Percentiles rank a stretch among this genome's conserved stretches.
Conservation (phyloP, 2,797 vertebrate species). For the Anabacerthia variegaticeps region DNA sequence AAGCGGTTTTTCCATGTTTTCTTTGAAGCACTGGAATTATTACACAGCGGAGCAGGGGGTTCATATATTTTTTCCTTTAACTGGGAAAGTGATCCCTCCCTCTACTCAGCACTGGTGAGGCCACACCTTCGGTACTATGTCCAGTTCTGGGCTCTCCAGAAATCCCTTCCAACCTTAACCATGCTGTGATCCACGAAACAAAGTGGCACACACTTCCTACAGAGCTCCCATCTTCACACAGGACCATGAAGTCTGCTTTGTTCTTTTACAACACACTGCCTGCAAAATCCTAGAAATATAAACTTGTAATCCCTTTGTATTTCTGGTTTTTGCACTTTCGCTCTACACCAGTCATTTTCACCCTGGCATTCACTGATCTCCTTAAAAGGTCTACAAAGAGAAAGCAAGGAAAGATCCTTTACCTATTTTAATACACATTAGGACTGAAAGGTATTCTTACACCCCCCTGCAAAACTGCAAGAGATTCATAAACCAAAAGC, state of each 20-base stretch:
- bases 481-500: background rate
- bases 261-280: background rate
- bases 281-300: background rate
- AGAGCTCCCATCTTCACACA: background rate
- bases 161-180: background rate
- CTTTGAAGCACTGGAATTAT: background rate
- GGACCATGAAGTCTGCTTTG: background rate
- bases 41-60: fast-evolving
- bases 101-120: background rate
- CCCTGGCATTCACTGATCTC: background rate
- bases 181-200: background rate
- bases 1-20: background rate
- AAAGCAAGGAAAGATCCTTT: background rate
- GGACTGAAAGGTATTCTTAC: background rate
- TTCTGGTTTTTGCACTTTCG: background rate
- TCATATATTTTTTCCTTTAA: background rate
- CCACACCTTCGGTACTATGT: fast-evolving
- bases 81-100: background rate
- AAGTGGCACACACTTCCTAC: background rate
- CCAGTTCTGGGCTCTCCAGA: background rate
- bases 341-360: background rate
- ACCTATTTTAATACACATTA: background rate
- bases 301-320: background rate
- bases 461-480: background rate
- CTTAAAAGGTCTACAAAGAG: background rate